Evolutionary conservation across 1,140 invertebrate genomes (phyloP), one percentile per base, ranked within the genome.

Genomic region (Wasmannia auropunctata): DNA sequence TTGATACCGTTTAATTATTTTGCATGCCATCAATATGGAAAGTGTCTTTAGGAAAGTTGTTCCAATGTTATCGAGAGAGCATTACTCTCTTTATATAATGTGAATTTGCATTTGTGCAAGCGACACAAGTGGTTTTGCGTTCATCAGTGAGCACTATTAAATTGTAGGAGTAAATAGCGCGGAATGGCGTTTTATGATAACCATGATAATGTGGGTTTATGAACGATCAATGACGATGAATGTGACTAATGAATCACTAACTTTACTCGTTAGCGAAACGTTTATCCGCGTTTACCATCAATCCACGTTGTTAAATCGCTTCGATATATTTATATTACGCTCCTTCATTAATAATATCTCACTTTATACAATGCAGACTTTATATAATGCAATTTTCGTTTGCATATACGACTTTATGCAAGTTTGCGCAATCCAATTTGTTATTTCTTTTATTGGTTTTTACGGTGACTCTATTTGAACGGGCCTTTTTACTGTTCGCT

Each of bases 171-270:
- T 72, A 74, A 83, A 83, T 70, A 72, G 79, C 25, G 25, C n/a
- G 79, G 65, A 83, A 72, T 25, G 31, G 8, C 51, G 25, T 72
- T 81, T 81, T 81, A 72, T 54, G 79, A 72, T 72, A 72, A 72
- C 25, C 34, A 19, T 40, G 79, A 81, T 81, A 81, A 81, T 49
- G 37, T 19, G 34, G 16, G 34, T 8, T 40, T 81, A 43, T 22
- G 31, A 22, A 49, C 60, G 60, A 74, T 83, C 79, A 83, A 74
- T 83, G 79, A 65, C 60, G 43, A 60, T 83, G 51, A 83, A 74
- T 83, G 79, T 58, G 37, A 62, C 67, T 83, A 83, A 83, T 83
- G 67, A 83, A 72, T 83, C 31, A 19, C 25, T 54, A 83, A 83
- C 51, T 83, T 83, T 58, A 83, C 60, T 74, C 79, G 51, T 83